Evolutionary conservation across 2,797 vertebrate genomes (phyloP).

Genomic region (Phrynocephalus guinanensis): DNA sequence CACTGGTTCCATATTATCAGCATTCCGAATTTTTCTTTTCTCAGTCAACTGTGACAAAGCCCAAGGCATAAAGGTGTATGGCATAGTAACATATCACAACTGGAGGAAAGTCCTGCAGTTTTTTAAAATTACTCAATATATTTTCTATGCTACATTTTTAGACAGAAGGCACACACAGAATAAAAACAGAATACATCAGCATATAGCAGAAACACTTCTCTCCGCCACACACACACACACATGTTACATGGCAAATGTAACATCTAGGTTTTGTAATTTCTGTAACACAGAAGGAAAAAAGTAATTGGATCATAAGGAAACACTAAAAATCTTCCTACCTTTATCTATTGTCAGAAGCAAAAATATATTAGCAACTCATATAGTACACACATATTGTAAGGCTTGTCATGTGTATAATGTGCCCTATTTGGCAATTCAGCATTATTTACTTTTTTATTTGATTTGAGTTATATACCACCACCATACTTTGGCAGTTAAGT

Average conservation of each 20-base stretch:
- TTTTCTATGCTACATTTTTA: neutral
- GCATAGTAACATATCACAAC: neutral
- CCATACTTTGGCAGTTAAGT: too few relatives aligned
- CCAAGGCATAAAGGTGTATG: neutral
- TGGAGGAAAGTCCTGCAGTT: neutral
- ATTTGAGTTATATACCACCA: too few relatives aligned
- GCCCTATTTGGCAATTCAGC: too few relatives aligned
- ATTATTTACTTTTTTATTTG: too few relatives aligned
- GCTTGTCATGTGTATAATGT: too few relatives aligned
- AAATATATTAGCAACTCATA: neutral
- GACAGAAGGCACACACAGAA: too few relatives aligned
- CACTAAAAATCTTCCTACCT: neutral
- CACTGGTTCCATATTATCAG: neutral
- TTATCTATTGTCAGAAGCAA: neutral
- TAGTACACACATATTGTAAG: neutral
- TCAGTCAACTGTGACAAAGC: neutral
- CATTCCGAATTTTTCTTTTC: constrained; percentile 2
- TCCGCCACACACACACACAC: neutral
- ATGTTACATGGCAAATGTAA: neutral
- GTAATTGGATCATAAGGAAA: neutral
- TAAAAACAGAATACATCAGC: neutral
- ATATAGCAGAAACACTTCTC: neutral
- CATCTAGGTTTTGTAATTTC: neutral
- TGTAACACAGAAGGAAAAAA: neutral
- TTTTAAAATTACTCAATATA: neutral